A percentile compares a stretch with the other conserved stretches of the same genome.
Evolutionary conservation across 2,113 vertebrate species (phyloP).

Genomic region (Sturnira hondurensis): DNA sequence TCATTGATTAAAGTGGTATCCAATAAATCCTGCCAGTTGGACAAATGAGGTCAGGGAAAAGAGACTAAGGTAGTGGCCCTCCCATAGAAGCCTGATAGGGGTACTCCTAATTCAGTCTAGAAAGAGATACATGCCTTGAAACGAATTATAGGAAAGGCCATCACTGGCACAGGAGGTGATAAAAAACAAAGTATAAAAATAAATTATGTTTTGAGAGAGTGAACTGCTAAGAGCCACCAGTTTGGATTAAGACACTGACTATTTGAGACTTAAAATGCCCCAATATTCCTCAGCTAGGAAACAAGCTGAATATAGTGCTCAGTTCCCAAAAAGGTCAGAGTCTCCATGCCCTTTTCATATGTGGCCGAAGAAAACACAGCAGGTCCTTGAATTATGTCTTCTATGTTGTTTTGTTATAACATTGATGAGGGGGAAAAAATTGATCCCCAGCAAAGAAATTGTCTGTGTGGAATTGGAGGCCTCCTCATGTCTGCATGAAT

Average conservation of each 20-base stretch:
- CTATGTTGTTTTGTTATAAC: background rate
- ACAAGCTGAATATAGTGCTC: background rate
- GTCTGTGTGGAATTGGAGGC: background rate
- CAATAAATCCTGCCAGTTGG: slow-evolving; percentile 37
- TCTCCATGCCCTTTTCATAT: background rate
- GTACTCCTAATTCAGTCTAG: slow-evolving; percentile 16
- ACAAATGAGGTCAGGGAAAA: background rate
- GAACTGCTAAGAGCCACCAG: background rate
- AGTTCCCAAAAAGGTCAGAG: background rate
- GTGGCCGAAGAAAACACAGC: slow-evolving; percentile 29
- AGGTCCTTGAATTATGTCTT: background rate
- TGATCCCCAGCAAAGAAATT: background rate
- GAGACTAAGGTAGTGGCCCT: background rate
- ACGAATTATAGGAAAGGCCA: background rate
- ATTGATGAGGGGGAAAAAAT: background rate
- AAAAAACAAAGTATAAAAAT: slow-evolving; percentile 46
- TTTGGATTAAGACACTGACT: slow-evolving; percentile 36
- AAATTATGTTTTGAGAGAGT: slow-evolving; percentile 10
- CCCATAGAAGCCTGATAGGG: background rate
- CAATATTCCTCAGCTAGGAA: slow-evolving; percentile 3
- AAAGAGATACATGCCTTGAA: slow-evolving; percentile 26
- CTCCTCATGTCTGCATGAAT: background rate
- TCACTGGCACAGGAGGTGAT: background rate
- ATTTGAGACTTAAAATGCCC: slow-evolving; percentile 26
- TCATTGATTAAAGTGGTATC: background rate